Percentiles rank a stretch among this genome's conserved stretches.
Evolutionary conservation across 1,140 invertebrate species (phyloP).

Genomic region (Ips typographus): DNA sequence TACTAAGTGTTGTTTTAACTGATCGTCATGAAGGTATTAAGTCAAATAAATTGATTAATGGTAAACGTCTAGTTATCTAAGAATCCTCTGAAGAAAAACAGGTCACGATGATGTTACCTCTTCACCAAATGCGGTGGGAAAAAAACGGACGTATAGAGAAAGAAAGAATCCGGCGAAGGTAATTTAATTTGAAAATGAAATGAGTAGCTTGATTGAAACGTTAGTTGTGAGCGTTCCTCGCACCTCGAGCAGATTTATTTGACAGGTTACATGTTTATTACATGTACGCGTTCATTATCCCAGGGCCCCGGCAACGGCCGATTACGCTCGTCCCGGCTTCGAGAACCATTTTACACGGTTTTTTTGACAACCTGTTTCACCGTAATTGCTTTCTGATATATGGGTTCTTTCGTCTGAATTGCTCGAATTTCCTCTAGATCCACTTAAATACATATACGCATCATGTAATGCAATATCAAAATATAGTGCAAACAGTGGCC

Average conservation of each 20-base stretch:
- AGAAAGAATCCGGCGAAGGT: constrained; percentile 6
- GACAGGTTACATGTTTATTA: constrained; percentile 34
- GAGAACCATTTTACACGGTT: constrained; percentile 24
- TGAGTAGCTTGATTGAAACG: constrained; percentile 32
- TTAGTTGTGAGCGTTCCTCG: constrained; percentile 31
- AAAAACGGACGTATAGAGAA: constrained; percentile 9
- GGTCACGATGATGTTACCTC: too few species aligned
- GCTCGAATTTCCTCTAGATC: too few species aligned
- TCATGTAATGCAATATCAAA: too few species aligned
- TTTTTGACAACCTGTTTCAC: constrained; percentile 25
- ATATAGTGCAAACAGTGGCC: too few species aligned
- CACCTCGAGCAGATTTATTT: constrained; percentile 33
- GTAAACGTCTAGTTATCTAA: too few species aligned
- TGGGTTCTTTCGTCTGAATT: not conserved
- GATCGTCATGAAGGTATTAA: too few species aligned
- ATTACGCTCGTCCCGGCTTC: constrained; percentile 9
- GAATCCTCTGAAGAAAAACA: too few species aligned
- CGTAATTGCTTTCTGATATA: constrained; percentile 33
- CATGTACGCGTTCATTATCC: constrained; percentile 24
- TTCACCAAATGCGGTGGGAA: not conserved
- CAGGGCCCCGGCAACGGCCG: not conserved
- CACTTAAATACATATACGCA: too few species aligned
- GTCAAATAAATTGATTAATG: too few species aligned
- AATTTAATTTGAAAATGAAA: constrained; percentile 32
- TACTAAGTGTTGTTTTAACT: too few species aligned